These are phyloP conservation scores for Microtus oregoni DNA, from an alignment of 2,113 vertebrate species.

Conservation along the genomic window DNA sequence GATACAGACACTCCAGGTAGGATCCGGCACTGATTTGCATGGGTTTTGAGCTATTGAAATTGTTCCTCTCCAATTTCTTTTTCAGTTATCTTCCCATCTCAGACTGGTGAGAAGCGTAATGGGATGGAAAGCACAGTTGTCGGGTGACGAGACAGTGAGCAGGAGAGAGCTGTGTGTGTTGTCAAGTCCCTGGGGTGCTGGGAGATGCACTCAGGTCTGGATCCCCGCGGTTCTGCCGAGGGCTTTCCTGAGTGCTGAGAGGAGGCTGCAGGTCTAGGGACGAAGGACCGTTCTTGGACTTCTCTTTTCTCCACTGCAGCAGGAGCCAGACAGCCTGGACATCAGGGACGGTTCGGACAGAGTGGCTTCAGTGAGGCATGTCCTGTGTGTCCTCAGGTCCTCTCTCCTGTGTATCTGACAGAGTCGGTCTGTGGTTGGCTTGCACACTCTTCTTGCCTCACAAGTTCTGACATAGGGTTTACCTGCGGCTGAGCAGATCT, in stretches of 20 bases:
- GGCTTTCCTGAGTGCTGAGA: slow-evolving; percentile 54
- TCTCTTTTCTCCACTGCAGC: not conserved
- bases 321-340: not conserved
- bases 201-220: slow-evolving; percentile 68
- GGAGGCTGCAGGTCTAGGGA: not conserved
- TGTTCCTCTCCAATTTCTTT: slow-evolving; percentile 87
- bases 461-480: not conserved
- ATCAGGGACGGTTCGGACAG: not conserved
- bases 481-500: not conserved
- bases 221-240: slow-evolving; percentile 56
- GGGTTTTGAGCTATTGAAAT: slow-evolving; percentile 89
- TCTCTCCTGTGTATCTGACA: not conserved
- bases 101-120: slow-evolving; percentile 87
- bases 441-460: not conserved
- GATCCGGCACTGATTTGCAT: slow-evolving; percentile 88
- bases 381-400: not conserved
- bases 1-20: slow-evolving; percentile 85
- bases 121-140: slow-evolving; percentile 86
- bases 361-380: not conserved
- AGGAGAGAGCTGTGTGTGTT: slow-evolving; percentile 80
- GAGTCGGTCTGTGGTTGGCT: not conserved
- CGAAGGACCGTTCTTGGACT: not conserved
- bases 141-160: slow-evolving; percentile 86
- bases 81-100: slow-evolving; percentile 86
- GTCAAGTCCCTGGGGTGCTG: slow-evolving; percentile 75